Base-by-base conservation (phyloP, 2,113 vertebrate genomes). In the Oryzias curvinotus region DNA sequence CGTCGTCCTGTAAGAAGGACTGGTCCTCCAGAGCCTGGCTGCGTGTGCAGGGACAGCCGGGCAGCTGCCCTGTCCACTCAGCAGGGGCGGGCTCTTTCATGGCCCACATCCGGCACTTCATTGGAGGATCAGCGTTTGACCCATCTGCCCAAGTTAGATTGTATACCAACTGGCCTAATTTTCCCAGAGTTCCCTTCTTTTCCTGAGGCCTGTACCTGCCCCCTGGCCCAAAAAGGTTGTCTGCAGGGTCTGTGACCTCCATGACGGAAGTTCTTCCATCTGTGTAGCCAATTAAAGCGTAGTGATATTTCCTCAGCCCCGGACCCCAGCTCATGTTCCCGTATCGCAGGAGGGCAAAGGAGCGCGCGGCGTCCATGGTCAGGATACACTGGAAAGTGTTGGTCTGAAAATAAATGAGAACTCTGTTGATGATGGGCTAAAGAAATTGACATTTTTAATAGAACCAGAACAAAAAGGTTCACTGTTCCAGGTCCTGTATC, bases 321-420 rank as follows among this genome's bases (percentile, higher is more conserved):
- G 90, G 88, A 57, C 88, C 85, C 93, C 93, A 94, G 14, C 6
- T 65, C 93, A 94, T 93, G 25, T 90, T 84, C 13, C 88, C 83
- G 13, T 89, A 93, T 18, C 72, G 88, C 52, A 93, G 82, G 44
- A 93, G 80, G 49, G 92, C 92, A 68, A 92, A 93, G 15, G 93
- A 91, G 30, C 85, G 89, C 0, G 6, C 61, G 1, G 92, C 92
- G n/a, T 94, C 92, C 0, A 90, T 93, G 18, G 93, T 88, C 66
- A 94, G 80, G 71, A 93, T 80, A 54, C 91, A 90, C 83, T 94
- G 93, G 84, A 92, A 94, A 2, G 93, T 93, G 85, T 93, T 94
- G 0, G 85, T 93, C 93, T 94, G 70, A 25, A 73, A 69, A 79
- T 3, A 16, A 36, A 47, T 4, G 45, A 45, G 44, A 58, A 30